Base-by-base conservation (phyloP, 64 coral and sea anemone species). In the Dendrophyllia cribrosa region DNA sequence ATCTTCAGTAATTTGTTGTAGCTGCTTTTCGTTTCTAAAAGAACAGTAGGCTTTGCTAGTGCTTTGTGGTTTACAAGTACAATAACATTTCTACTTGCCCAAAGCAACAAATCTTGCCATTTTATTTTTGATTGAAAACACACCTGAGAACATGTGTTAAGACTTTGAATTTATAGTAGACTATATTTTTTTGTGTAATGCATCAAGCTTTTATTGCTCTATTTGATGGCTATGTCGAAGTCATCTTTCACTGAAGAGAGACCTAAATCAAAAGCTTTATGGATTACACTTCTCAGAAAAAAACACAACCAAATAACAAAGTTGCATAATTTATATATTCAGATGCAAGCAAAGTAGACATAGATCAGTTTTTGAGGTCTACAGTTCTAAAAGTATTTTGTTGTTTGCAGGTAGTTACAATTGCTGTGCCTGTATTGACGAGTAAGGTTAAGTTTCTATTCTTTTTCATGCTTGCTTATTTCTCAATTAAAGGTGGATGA, bases 301-400 rank as follows among this genome's bases (percentile, higher is more conserved):
- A 6, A 63, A 46, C 45, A 13, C 5, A 16, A 75, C 14, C 2
- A 6, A 17, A 13, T 46, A 21, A 66, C 7, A 9, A 51, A 52
- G 62, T 21, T 68, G 61, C n/a, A 20, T 84, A 84, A 82, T 64
- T 82, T 82, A 82, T 68, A 66, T 47, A 12, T 84, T 84, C 19
- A 83, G 8, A 43, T 8, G 13, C 19, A 49, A 49, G 61, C 45
- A 45, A 73, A 73, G 17, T 45, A 50, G 17, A 50, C 22, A 6
- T 48, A 60, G 34, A 34, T 34, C 34, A 34, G 2, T 34, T 66
- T 83, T 67, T 43, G 1, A 75, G 11, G 70, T 44, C 9, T 47
- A n/a, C n/a, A 66, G 17, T 34, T 79, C 14, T 46, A 43, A 55
- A 23, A 44, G 9, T 67, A 51, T 51, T 44, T 50, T 48, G 45